Conservation (phyloP, 2,888 invertebrate species). For the Acronicta alni region DNA sequence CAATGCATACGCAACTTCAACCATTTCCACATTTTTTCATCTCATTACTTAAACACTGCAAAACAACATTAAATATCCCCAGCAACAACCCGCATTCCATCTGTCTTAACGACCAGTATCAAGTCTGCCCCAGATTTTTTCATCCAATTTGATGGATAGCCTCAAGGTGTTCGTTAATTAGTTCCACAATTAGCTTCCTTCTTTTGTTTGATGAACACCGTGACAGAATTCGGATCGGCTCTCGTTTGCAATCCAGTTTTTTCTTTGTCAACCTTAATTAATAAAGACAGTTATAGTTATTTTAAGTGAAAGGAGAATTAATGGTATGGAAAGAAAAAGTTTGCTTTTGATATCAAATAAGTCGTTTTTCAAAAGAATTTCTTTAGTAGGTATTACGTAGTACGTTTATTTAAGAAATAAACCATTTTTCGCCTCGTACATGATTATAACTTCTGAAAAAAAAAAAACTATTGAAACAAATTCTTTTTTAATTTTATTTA, state of each 20-base stretch:
- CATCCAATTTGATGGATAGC: conserved; percentile 70
- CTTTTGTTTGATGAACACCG: conserved; percentile 56
- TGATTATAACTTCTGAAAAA: too few relatives aligned
- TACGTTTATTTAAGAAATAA: too few relatives aligned
- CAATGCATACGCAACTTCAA: too few relatives aligned
- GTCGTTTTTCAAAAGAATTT: conserved; percentile 11
- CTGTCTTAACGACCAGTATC: conserved; percentile 29
- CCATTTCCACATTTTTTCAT: conserved; percentile 1
- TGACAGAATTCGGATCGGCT: conserved; percentile 37
- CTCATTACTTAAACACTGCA: conserved; percentile 11
- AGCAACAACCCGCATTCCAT: conserved; percentile 11
- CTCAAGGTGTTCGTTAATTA: conserved; percentile 77
- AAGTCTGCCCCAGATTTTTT: conserved; percentile 44
- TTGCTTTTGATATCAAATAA: not conserved
- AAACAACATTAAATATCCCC: conserved; percentile 18
- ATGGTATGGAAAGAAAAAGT: not conserved
- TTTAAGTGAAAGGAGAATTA: conserved; percentile 19
- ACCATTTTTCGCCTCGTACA: too few relatives aligned
- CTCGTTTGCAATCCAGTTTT: conserved; percentile 27
- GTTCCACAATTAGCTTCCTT: conserved; percentile 69
- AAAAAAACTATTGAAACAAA: too few relatives aligned
- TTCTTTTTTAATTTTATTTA: too few relatives aligned
- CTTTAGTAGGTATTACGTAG: too few relatives aligned
- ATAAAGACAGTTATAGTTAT: conserved; percentile 37
- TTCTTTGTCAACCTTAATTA: conserved; percentile 44